Percentiles rank a stretch among this genome's conserved stretches.
Evolutionary conservation across 2,888 invertebrate genomes (phyloP).

Genomic region (Dicycla oo): DNA sequence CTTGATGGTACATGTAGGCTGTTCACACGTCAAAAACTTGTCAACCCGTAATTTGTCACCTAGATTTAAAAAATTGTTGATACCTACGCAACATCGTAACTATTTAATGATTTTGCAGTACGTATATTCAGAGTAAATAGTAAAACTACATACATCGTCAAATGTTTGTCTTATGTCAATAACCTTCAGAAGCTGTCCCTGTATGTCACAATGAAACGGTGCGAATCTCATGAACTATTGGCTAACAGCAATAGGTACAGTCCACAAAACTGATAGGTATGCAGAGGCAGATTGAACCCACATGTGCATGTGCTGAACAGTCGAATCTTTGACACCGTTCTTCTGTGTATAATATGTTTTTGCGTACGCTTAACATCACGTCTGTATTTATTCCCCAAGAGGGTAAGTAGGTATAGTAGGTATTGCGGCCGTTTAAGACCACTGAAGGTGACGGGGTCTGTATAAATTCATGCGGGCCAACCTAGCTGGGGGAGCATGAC

Average conservation of each 20-base stretch:
- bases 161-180: conserved; percentile 35
- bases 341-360: too few species aligned
- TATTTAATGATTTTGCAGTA: conserved; percentile 16
- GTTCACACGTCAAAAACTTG: background rate
- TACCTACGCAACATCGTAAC: conserved; percentile 19
- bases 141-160: conserved; percentile 14
- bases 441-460: too few species aligned
- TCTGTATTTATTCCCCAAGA: too few species aligned
- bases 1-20: too few species aligned
- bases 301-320: too few species aligned
- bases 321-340: too few species aligned
- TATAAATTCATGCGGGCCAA: too few species aligned
- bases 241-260: conserved; percentile 31
- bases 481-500: too few species aligned
- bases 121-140: background rate
- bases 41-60: background rate
- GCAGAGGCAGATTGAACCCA: too few species aligned
- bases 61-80: background rate
- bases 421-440: too few species aligned
- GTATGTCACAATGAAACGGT: conserved; percentile 39
- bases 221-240: conserved; percentile 45
- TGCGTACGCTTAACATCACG: too few species aligned
- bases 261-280: background rate
- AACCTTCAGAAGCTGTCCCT: conserved; percentile 35
- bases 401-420: too few species aligned